Base-by-base conservation (phyloP, 2,113 vertebrate species). In the rabbit (Oryctolagus cuniculus) region DNA sequence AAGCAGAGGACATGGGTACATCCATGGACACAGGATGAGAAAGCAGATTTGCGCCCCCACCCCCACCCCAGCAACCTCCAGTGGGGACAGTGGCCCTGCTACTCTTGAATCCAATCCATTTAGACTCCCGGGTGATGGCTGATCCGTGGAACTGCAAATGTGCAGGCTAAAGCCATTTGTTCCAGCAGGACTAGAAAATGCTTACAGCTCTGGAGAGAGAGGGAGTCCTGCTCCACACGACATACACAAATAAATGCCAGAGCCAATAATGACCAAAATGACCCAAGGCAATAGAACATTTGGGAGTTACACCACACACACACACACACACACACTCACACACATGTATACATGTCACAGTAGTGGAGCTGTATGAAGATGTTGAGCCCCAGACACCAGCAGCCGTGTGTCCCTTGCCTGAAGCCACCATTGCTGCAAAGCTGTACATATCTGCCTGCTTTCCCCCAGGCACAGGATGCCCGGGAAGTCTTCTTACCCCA, bases 161-260 rank as follows among this genome's bases (percentile, higher is more conserved):
- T 44, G 7, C 44, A 44, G 44, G 44, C 44, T 44, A 44, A 44
- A 44, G 44, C 7, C 44, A 82, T 29, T 86, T 77, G 6, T 90
- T 84, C 77, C 0, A 83, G 1, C 61, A 66, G 49, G 73, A 90
- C 78, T 16, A 73, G 5, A 58, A 88, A 91, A 81, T 19, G 10
- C 84, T 78, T 29, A 82, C n/a, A 91, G 82, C 8, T 84, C 69
- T 34, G 49, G 74, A 73, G 51, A 63, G 27, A 83, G 66, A 91
- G 73, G 25, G 5, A 63, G 29, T 86, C 10, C 10, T 66, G 63
- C 10, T 58, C 88, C 29, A 81, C 44, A 53, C 72, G 53, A 38
- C 24, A 24, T 5, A 66, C 5, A 93, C 61, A 85, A 51, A 9
- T 55, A 63, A 79, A 90, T 87, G 92, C 31, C 25, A 16, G 44